phyloP scores from a whole-genome alignment of 92 coral and sea anemone genomes.

The Hydrozoanthus gracilis region DNA sequence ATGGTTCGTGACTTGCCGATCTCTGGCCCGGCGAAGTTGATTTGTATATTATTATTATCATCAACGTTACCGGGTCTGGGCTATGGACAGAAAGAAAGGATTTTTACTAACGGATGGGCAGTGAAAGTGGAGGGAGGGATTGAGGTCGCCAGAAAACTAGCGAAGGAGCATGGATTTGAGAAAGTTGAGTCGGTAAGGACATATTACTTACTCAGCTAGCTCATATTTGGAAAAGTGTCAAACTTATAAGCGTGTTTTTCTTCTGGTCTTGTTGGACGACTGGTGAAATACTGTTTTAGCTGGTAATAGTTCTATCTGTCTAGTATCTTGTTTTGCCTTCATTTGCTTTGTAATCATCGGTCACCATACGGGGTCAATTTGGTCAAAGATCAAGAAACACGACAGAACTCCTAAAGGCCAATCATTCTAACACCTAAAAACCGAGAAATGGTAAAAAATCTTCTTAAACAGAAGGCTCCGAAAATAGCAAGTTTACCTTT shows the following conservation, averaged over 20 bases:
- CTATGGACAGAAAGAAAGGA: conserved; percentile 54
- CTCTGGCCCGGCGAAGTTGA: conserved; percentile 77
- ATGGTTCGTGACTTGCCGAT: conserved; percentile 87
- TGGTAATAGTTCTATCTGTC: conserved; percentile 22
- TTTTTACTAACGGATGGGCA: conserved; percentile 99
- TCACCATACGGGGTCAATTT: conserved; percentile 47
- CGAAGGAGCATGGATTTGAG: conserved; percentile 93
- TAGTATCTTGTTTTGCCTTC: conserved; percentile 13
- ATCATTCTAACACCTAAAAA: conserved; percentile 10
- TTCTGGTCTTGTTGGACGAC: conserved; percentile 24
- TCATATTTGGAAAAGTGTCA: conserved; percentile 27
- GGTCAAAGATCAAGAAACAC: conserved; percentile 38
- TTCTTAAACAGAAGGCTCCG: conserved; percentile 3
- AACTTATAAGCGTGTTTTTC: conserved; percentile 12
- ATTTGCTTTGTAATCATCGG: conserved; percentile 39
- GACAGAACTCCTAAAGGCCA: background rate
- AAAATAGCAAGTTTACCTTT: conserved; percentile 36
- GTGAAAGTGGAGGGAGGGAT: conserved; percentile 87
- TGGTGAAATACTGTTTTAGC: conserved; percentile 39
- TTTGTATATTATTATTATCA: conserved; percentile 55
- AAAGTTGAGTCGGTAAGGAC: conserved; percentile 81
- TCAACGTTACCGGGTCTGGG: conserved; percentile 48
- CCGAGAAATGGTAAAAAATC: background rate
- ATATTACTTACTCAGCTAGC: background rate
- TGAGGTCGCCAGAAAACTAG: conserved; percentile 83